Evolutionary conservation across 1,140 invertebrate species (phyloP).

Genomic region (Pseudomyrmex concolor): DNA sequence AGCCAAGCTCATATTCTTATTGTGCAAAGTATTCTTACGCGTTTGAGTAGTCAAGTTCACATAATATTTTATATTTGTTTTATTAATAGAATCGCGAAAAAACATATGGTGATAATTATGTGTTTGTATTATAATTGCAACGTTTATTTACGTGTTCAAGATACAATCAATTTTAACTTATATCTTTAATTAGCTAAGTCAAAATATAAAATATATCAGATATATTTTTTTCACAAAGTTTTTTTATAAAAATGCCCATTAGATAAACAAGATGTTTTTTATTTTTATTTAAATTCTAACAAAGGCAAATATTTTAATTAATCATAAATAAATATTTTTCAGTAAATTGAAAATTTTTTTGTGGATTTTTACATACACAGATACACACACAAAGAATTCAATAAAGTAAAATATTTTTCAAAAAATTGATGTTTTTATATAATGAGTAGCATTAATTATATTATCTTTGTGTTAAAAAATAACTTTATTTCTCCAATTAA

Average conservation of each 20-base stretch:
- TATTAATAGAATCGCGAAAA: not conserved
- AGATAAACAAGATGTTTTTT: not conserved
- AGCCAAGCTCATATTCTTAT: too few relatives aligned
- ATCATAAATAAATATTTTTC: not conserved
- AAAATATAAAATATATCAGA: not conserved
- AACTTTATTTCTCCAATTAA: not conserved
- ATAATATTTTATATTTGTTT: slow-evolving; percentile 23
- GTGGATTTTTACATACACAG: not conserved
- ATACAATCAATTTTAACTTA: not conserved
- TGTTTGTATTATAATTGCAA: not conserved
- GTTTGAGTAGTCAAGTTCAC: not conserved
- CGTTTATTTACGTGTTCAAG: not conserved
- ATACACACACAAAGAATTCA: not conserved
- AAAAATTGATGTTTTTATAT: slow-evolving; percentile 5
- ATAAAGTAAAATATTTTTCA: not conserved
- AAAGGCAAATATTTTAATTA: not conserved
- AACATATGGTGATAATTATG: not conserved
- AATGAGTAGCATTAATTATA: too few relatives aligned
- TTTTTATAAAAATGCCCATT: not conserved
- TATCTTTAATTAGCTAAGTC: not conserved
- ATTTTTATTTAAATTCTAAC: not conserved
- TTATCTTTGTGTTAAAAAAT: not conserved
- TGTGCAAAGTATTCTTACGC: too few relatives aligned
- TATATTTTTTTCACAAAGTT: not conserved
- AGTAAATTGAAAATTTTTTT: slow-evolving; percentile 11